A percentile compares a stretch with the other conserved stretches of the same genome.
Conservation (phyloP, 2,797 vertebrate species). For the Cynopterus sphinx region DNA sequence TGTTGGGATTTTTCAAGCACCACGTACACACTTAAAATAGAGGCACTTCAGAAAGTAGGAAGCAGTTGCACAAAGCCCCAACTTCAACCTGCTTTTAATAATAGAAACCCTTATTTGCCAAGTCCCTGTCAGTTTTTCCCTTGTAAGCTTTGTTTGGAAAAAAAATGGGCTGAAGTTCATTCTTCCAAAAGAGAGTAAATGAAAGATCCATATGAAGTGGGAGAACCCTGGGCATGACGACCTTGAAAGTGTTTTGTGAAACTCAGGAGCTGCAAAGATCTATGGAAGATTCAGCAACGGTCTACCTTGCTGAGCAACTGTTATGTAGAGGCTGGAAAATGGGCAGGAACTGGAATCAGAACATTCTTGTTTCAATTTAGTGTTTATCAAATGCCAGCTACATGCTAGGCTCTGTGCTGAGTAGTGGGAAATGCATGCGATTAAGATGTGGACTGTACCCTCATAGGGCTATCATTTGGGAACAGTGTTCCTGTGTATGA, state of each 20-base stretch:
- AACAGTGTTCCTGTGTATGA: background rate
- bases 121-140: slow-evolving; percentile 46
- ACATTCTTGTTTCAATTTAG: background rate
- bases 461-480: background rate
- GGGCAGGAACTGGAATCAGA: background rate
- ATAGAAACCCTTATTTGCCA: slow-evolving; percentile 74
- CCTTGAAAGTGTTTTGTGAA: background rate
- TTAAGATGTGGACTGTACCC: background rate
- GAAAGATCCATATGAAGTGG: background rate
- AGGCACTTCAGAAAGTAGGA: slow-evolving; percentile 61
- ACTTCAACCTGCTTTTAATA: slow-evolving; percentile 72
- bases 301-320: background rate
- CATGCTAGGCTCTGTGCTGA: background rate
- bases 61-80: slow-evolving; percentile 51
- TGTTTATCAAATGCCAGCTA: background rate
- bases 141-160: slow-evolving; percentile 68
- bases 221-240: background rate
- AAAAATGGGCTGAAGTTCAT: slow-evolving; percentile 56
- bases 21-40: slow-evolving; percentile 60
- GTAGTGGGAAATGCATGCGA: background rate
- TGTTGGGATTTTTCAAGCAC: slow-evolving; percentile 60
- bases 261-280: background rate
- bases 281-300: background rate
- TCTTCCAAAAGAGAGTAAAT: slow-evolving; percentile 52
- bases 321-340: background rate